Conservation (phyloP, 2,888 invertebrate genomes). For the Autographa gamma region DNA sequence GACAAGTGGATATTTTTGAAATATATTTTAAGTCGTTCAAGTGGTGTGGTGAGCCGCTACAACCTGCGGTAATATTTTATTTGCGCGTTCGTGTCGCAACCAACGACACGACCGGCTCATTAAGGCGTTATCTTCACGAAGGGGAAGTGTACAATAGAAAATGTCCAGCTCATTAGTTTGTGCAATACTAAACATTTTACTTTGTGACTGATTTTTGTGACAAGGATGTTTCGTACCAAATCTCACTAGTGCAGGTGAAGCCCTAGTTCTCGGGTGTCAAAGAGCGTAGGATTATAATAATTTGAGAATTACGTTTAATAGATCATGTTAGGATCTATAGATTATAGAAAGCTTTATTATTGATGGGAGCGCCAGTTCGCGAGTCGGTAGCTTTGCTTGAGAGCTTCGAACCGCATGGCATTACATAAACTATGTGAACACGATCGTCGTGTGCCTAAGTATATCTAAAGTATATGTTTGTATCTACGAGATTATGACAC, state of each 20-base stretch:
- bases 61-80: constrained; percentile 42
- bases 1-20: constrained; percentile 48
- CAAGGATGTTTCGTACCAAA: constrained; percentile 14
- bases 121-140: constrained; percentile 46
- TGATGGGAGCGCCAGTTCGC: constrained; percentile 42
- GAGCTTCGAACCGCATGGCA: constrained; percentile 22
- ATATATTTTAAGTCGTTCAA: constrained; percentile 33
- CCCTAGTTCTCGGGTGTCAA: constrained; percentile 13
- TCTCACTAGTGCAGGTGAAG: constrained; percentile 43
- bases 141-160: constrained; percentile 42
- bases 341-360: constrained; percentile 59
- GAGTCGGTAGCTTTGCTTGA: constrained; percentile 46
- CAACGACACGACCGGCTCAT: constrained; percentile 38
- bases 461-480: constrained; percentile 54
- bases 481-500: constrained; percentile 83
- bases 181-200: constrained; percentile 55
- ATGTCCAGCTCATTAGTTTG: constrained; percentile 43
- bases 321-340: constrained; percentile 57
- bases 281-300: constrained; percentile 21
- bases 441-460: constrained; percentile 50
- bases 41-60: constrained; percentile 30
- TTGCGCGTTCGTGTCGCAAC: constrained; percentile 38
- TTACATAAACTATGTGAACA: constrained; percentile 23
- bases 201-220: constrained; percentile 30
- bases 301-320: constrained; percentile 41